Evolutionary conservation across 1,140 invertebrate species (phyloP).

Genomic region (Diachasma alloeum): DNA sequence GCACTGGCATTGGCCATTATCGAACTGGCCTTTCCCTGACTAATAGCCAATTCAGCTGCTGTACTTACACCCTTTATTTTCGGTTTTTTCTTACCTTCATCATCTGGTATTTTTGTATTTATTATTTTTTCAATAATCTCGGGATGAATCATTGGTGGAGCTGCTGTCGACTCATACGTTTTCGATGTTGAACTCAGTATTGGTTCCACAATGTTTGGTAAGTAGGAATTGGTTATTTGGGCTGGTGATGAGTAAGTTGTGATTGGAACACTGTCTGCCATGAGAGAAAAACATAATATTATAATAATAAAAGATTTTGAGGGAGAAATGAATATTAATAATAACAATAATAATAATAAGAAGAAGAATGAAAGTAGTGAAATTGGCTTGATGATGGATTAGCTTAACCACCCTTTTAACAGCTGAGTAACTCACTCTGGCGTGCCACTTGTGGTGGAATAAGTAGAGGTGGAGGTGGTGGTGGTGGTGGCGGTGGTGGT

Average conservation of each 20-base stretch:
- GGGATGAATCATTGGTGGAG: conserved; percentile 56
- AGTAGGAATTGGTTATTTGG: conserved; percentile 56
- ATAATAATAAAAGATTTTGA: no score
- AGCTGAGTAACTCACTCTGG: conserved; percentile 45
- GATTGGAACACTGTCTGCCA: conserved; percentile 57
- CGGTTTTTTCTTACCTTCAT: conserved; percentile 73
- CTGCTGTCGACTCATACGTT: conserved; percentile 50
- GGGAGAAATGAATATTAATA: background rate
- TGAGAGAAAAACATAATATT: conserved; percentile 28
- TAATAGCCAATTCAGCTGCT: conserved; percentile 62
- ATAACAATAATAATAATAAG: no score
- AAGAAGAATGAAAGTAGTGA: conserved; percentile 20
- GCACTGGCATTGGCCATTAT: conserved; percentile 69
- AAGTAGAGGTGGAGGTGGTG: conserved; percentile 68
- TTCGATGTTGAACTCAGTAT: conserved; percentile 56
- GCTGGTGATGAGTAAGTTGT: conserved; percentile 60
- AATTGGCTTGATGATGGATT: conserved; percentile 20
- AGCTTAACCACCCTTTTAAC: no score
- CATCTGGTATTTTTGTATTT: conserved; percentile 70
- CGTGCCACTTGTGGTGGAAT: conserved; percentile 69
- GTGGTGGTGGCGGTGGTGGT: conserved; percentile 66
- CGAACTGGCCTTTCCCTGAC: conserved; percentile 62
- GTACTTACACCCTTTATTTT: conserved; percentile 71
- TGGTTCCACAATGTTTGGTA: conserved; percentile 56
- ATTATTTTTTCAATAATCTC: conserved; percentile 67